Percentiles rank a stretch among this genome's conserved stretches.
phyloP scores from a whole-genome alignment of 2,797 vertebrate genomes.

The Amazona ochrocephala region DNA sequence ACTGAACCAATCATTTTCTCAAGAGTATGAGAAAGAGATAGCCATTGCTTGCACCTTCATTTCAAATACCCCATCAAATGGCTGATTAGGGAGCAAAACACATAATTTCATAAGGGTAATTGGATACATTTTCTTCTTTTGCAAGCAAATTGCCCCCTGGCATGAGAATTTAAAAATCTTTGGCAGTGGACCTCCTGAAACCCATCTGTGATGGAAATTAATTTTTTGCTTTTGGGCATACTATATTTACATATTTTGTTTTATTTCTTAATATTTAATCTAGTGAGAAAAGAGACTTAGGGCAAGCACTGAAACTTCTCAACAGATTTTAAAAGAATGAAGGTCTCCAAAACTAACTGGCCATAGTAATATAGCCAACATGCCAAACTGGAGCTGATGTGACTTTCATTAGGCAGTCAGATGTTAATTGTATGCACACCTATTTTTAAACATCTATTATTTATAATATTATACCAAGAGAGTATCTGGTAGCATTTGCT shows the following conservation, averaged over 20 bases:
- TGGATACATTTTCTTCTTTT: slow-evolving; percentile 65
- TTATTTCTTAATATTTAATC: slow-evolving; percentile 72
- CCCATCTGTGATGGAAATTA: slow-evolving; percentile 76
- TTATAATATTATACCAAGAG: background rate
- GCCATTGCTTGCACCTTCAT: slow-evolving; percentile 29
- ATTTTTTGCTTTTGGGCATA: slow-evolving; percentile 71
- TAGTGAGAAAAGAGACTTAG: slow-evolving; percentile 55
- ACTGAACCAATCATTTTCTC: background rate
- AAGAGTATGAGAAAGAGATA: background rate
- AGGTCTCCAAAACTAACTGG: background rate
- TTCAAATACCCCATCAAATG: slow-evolving; percentile 55
- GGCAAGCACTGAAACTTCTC: background rate
- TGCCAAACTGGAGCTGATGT: background rate
- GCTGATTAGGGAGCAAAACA: slow-evolving; percentile 52
- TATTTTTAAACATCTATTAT: background rate
- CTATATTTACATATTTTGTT: slow-evolving; percentile 74
- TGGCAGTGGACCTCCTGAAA: slow-evolving; percentile 69
- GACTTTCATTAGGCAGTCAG: background rate
- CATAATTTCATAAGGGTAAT: slow-evolving; percentile 64
- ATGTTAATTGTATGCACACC: background rate
- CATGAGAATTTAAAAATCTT: slow-evolving; percentile 65
- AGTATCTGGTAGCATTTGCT: background rate
- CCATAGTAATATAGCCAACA: background rate
- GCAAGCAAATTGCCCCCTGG: slow-evolving; percentile 61
- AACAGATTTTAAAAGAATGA: background rate